Evolutionary conservation across 2,113 vertebrate genomes (phyloP), one percentile per base, ranked within the genome.

Genomic region (Chaetura pelagica): DNA sequence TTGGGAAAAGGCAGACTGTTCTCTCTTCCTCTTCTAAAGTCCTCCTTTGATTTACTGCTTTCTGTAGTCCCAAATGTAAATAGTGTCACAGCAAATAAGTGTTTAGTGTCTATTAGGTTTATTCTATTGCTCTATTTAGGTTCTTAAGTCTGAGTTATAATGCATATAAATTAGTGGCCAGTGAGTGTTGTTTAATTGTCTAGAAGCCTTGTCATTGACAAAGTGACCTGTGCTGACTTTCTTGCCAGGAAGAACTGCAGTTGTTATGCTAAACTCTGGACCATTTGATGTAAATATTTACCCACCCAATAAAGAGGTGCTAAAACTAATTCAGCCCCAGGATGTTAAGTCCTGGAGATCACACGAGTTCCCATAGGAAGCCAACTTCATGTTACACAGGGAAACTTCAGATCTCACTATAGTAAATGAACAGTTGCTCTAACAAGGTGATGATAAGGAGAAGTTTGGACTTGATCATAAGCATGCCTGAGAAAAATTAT

Each of bases 151-250:
- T 93, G 95, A 96, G 55, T 95, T 96, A 94, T 94, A 94, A 94
- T 85, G 83, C 91, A 79, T 94, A 91, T 93, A 94, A 94, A 94
- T 94, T 97, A 95, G 78, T 80, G 91, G 89, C 59, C 86, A 94
- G 80, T 94, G 96, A 96, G 95, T 94, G 95, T 95, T 97, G 92
- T 96, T 96, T 94, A 96, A 94, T 95, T 80, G 87, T 94, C 55
- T 85, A 75, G 86, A 96, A 94, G 80, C 81, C 78, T 94, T 91
- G 94, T 79, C 92, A 87, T 11, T 93, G 89, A 93, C 74, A 74
- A 89, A 91, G 71, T 84, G 93, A 93, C 83, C 88, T 74, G 66
- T 67, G 74, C 74, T 86, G 74, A 29, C 62, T 96, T 82, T 93
- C 94, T 89, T 83, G 96, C 87, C 91, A 94, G 93, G 68, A 92